These are phyloP conservation scores for Oncorhynchus kisutch DNA, from an alignment of 2,113 vertebrate species.

Conservation along the genomic window DNA sequence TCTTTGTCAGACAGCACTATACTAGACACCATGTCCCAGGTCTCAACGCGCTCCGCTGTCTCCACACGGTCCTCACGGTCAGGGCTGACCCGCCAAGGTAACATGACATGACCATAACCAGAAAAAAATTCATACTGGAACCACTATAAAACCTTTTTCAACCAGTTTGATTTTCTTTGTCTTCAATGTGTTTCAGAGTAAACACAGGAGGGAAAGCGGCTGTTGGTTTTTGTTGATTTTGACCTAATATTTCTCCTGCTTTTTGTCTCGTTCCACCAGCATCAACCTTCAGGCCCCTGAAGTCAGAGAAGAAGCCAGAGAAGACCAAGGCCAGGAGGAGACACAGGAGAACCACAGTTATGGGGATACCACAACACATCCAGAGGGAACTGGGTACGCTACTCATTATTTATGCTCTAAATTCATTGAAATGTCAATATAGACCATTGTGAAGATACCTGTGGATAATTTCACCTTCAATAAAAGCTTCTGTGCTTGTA, in stretches of 20 bases:
- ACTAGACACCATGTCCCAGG: constrained; percentile 65
- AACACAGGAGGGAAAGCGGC: background rate
- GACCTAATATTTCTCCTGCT: background rate
- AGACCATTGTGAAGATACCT: background rate
- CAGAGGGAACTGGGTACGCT: constrained; percentile 89
- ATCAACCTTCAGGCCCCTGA: constrained; percentile 76
- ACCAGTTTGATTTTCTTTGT: background rate
- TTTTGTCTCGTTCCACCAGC: constrained; percentile 42
- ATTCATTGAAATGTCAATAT: background rate
- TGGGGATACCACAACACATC: constrained; percentile 87
- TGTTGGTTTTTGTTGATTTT: background rate
- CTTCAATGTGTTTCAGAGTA: background rate
- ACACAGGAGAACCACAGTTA: constrained; percentile 78
- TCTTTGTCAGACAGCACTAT: constrained; percentile 72
- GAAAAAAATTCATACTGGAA: background rate
- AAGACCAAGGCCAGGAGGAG: constrained; percentile 70
- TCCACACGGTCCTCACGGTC: constrained; percentile 72
- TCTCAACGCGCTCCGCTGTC: constrained; percentile 66
- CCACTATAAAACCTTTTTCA: background rate
- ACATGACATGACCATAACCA: background rate
- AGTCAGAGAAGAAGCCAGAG: constrained; percentile 63
- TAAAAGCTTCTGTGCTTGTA: background rate
- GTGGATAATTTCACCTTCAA: background rate
- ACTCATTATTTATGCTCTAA: background rate
- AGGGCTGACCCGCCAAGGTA: constrained; percentile 77